phyloP scores from a whole-genome alignment of 1,140 invertebrate genomes.

The Drosophila biarmipes region DNA sequence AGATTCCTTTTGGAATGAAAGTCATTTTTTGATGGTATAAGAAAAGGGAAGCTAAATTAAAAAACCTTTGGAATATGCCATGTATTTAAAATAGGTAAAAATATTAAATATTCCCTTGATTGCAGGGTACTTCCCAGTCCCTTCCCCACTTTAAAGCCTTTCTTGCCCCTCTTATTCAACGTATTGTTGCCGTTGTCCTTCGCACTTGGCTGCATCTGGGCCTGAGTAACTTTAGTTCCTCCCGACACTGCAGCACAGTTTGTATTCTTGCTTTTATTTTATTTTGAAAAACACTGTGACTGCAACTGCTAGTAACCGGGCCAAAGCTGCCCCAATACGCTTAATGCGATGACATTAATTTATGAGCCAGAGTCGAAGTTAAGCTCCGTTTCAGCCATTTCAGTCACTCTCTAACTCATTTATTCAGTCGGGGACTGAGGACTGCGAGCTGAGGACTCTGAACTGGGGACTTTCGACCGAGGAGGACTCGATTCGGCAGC shows the following conservation, averaged over 20 bases:
- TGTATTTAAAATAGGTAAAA: not conserved
- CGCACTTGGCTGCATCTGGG: constrained; percentile 52
- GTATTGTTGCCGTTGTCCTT: constrained; percentile 42
- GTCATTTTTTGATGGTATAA: not conserved
- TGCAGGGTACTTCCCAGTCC: not conserved
- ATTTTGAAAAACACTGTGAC: constrained; percentile 10
- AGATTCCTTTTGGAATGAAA: too few species aligned
- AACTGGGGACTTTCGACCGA: not conserved
- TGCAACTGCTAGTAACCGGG: not conserved
- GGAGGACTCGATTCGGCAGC: constrained; percentile 47
- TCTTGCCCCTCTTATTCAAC: not conserved
- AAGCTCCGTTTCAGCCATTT: constrained; percentile 32
- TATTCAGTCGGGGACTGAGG: constrained; percentile 31
- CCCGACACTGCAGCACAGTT: constrained; percentile 32
- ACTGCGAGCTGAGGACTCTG: not conserved
- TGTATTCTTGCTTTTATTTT: constrained; percentile 9
- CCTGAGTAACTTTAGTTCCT: constrained; percentile 56
- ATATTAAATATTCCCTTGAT: not conserved
- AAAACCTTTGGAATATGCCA: too few species aligned
- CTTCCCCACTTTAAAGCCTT: too few species aligned
- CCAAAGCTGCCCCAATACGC: constrained; percentile 29
- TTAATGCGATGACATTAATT: constrained; percentile 77
- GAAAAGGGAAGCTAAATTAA: not conserved
- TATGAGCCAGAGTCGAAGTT: constrained; percentile 44
- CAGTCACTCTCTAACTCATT: constrained; percentile 36